These are phyloP conservation scores for Vollenhovia emeryi DNA, from an alignment of 1,140 invertebrate genomes.

Conservation along the genomic window DNA sequence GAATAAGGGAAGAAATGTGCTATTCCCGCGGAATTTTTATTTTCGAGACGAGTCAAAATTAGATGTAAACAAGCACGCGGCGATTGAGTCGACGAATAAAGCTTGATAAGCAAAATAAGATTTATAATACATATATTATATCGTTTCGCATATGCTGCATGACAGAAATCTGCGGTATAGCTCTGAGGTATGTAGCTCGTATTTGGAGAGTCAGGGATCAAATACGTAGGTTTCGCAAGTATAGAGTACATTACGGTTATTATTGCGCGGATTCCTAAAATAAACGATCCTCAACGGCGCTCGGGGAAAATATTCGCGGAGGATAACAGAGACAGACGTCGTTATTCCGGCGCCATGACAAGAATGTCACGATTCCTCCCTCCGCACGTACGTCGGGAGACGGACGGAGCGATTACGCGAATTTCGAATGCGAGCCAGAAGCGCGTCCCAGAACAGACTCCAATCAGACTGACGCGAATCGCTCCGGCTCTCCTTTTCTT, in stretches of 20 bases:
- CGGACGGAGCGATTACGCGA: constrained; percentile 65
- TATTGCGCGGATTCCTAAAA: constrained; percentile 32
- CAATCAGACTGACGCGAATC: constrained; percentile 70
- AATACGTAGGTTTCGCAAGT: not conserved
- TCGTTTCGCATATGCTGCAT: not conserved
- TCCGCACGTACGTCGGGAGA: constrained; percentile 27
- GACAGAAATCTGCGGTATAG: no score
- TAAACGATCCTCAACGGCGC: constrained; percentile 8
- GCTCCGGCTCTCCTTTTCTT: constrained; percentile 66
- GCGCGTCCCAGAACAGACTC: constrained; percentile 62
- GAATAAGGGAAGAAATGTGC: not conserved
- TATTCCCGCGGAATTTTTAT: not conserved
- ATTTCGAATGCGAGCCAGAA: constrained; percentile 70
- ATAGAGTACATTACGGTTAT: constrained; percentile 9
- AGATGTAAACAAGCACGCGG: not conserved
- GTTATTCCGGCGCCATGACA: constrained; percentile 34
- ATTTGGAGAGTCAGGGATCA: not conserved
- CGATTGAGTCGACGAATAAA: not conserved
- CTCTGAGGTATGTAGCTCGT: not conserved
- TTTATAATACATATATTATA: not conserved
- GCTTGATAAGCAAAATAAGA: not conserved
- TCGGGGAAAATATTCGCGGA: not conserved
- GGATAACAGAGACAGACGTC: constrained; percentile 27
- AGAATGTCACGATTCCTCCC: constrained; percentile 21
- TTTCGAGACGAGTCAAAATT: not conserved